phyloP scores from a whole-genome alignment of 2,113 vertebrate genomes.

The Perca flavescens region DNA sequence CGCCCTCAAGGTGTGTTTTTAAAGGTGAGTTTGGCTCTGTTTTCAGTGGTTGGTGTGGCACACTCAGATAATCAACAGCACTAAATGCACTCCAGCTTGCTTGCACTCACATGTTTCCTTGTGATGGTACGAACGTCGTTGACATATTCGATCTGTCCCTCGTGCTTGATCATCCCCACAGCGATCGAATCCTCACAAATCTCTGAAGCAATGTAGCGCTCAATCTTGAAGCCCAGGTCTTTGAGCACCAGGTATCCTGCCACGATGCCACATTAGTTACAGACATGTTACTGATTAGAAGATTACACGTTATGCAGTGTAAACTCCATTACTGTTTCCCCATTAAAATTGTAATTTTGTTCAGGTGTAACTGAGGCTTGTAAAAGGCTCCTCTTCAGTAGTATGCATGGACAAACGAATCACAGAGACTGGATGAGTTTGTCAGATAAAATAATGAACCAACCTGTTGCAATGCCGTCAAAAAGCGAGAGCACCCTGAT shows the following conservation, averaged over 20 bases:
- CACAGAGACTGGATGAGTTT: not conserved
- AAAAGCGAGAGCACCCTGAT: conserved; percentile 94
- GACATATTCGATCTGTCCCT: conserved; percentile 92
- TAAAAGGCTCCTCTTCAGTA: not conserved
- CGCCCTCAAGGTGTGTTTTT: no score
- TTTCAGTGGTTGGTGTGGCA: not conserved
- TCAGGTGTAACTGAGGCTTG: not conserved
- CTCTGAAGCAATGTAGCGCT: conserved; percentile 93
- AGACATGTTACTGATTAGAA: not conserved
- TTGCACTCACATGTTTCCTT: conserved; percentile 88
- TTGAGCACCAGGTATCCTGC: conserved; percentile 93
- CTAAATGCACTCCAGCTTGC: not conserved
- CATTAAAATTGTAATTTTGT: not conserved
- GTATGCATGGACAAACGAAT: not conserved
- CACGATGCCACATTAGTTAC: not conserved
- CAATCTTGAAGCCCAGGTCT: conserved; percentile 93
- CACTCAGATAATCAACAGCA: not conserved
- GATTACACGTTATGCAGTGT: not conserved
- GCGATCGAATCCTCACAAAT: conserved; percentile 92
- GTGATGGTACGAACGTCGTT: conserved; percentile 92
- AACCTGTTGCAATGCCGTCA: conserved; percentile 94
- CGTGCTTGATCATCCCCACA: conserved; percentile 88
- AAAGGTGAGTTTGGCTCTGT: not conserved
- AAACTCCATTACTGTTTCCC: not conserved
- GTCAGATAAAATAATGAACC: conserved; percentile 16